A percentile compares a stretch with the other conserved stretches of the same genome.
Evolutionary conservation across 2,113 vertebrate genomes (phyloP).

Genomic region (Scalopus aquaticus): DNA sequence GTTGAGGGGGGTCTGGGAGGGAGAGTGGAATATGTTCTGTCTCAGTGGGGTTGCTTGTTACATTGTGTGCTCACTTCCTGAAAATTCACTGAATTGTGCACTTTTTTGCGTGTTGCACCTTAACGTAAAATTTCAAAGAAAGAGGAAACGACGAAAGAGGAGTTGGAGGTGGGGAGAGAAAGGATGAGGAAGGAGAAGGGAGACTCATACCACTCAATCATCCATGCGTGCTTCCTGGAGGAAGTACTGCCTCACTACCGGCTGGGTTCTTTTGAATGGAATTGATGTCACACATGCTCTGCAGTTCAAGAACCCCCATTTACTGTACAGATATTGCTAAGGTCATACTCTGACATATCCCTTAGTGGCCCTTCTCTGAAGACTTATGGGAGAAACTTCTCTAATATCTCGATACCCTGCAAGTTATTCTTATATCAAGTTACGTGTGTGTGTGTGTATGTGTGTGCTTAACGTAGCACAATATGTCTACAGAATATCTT

Average conservation of each 20-base stretch:
- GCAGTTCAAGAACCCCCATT: too few relatives aligned
- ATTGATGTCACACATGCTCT: not conserved
- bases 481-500: not conserved
- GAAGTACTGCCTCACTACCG: too few relatives aligned
- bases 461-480: not conserved
- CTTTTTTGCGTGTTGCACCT: not conserved
- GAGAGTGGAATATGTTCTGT: too few relatives aligned
- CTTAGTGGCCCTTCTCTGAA: not conserved
- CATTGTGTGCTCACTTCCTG: not conserved
- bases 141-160: not conserved
- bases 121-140: not conserved
- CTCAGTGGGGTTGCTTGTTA: not conserved
- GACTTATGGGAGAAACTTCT: not conserved
- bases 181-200: not conserved
- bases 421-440: not conserved
- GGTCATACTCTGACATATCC: not conserved
- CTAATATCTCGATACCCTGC: not conserved
- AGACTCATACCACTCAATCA: not conserved
- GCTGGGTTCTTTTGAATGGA: not conserved
- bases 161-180: accelerated
- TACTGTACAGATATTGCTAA: not conserved
- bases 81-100: not conserved
- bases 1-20: too few relatives aligned
- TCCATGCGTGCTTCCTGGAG: not conserved
- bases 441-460: not conserved